A percentile compares a stretch with the other conserved stretches of the same genome.
phyloP scores from a whole-genome alignment of 1,140 invertebrate species.

The Camponotus vicinus region DNA sequence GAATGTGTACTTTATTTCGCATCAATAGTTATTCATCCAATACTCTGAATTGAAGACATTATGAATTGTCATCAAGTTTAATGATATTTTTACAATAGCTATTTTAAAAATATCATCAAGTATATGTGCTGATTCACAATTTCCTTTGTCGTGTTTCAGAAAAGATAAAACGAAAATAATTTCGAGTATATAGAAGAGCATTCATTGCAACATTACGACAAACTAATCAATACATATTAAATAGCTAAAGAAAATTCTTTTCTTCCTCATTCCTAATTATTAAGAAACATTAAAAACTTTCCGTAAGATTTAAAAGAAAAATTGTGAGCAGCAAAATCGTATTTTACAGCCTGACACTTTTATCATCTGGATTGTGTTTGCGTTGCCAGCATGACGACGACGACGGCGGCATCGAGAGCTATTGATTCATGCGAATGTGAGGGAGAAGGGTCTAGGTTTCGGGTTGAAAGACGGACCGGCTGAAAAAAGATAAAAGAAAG shows the following conservation, averaged over 20 bases:
- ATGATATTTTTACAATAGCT: background rate
- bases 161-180: slow-evolving; percentile 5
- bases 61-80: slow-evolving; percentile 24
- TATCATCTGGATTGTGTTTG: slow-evolving; percentile 63
- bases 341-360: slow-evolving; percentile 46
- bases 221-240: slow-evolving; percentile 1
- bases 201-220: background rate
- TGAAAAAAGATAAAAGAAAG: slow-evolving; percentile 88
- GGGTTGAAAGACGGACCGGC: slow-evolving; percentile 89
- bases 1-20: slow-evolving; percentile 62
- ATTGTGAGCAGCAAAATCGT: slow-evolving; percentile 54
- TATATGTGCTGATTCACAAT: slow-evolving; percentile 41
- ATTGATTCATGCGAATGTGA: slow-evolving; percentile 86
- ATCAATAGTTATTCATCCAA: slow-evolving; percentile 60
- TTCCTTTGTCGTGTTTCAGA: background rate
- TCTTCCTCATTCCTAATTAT: slow-evolving; percentile 4
- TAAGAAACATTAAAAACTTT: slow-evolving; percentile 10
- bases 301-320: slow-evolving; percentile 9
- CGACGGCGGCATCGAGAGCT: slow-evolving; percentile 85
- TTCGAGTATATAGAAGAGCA: background rate
- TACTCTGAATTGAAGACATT: slow-evolving; percentile 51
- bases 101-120: slow-evolving; percentile 21
- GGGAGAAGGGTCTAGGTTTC: slow-evolving; percentile 88
- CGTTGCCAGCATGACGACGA: slow-evolving; percentile 73
- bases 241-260: background rate